phyloP scores from a whole-genome alignment of 2,113 vertebrate genomes.

The Benitochromis conjunctus region DNA sequence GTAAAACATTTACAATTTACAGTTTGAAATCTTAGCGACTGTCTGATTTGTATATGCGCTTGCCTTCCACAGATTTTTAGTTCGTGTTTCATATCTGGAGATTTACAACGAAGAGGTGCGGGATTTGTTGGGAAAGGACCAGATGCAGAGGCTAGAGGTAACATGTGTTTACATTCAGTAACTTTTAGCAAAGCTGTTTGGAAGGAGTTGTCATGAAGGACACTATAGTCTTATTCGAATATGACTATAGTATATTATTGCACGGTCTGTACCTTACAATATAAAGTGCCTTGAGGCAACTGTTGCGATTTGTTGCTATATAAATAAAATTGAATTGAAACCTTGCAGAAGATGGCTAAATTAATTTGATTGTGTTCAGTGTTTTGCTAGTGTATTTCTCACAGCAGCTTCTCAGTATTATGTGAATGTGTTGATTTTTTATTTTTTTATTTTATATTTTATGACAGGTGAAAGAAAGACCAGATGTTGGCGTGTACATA shows the following conservation, averaged over 20 bases:
- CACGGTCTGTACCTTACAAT: neutral
- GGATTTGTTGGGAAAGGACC: constrained; percentile 94
- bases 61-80: constrained; percentile 82
- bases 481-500: constrained; percentile 97
- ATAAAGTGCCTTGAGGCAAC: neutral
- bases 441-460: no score
- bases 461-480: constrained; percentile 95
- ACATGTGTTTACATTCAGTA: constrained; percentile 2
- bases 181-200: neutral
- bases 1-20: neutral
- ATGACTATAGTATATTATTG: neutral
- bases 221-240: neutral
- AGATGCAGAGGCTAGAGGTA: constrained; percentile 94
- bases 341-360: neutral
- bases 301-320: neutral
- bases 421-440: neutral
- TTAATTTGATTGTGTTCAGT: neutral
- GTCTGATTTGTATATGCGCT: neutral
- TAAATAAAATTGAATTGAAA: neutral
- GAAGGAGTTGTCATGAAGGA: neutral
- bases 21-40: neutral
- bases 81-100: constrained; percentile 96
- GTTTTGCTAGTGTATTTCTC: neutral
- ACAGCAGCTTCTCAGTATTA: neutral
- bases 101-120: constrained; percentile 98